Conservation (phyloP, 2,113 vertebrate genomes). For the Zosterops pallidus region DNA sequence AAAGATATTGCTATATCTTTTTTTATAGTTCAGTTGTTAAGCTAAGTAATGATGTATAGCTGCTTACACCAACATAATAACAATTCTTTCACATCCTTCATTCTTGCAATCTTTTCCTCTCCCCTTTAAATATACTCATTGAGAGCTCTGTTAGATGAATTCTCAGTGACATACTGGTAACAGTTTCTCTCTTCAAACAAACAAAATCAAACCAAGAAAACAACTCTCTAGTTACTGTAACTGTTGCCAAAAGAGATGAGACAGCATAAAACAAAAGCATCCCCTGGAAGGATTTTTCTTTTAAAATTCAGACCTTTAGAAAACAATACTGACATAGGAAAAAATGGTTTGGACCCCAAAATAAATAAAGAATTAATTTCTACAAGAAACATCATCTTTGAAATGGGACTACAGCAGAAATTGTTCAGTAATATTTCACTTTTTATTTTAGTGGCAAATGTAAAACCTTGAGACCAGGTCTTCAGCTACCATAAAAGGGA, state of each 20-base stretch:
- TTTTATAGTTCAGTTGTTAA: slow-evolving; percentile 26
- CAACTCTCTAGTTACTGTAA: not conserved
- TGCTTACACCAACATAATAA: not conserved
- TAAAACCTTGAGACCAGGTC: not conserved
- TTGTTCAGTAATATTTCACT: not conserved
- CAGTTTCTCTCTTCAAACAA: not conserved
- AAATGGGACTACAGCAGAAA: not conserved
- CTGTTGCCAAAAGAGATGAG: not conserved
- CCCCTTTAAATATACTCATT: not conserved
- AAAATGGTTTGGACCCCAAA: not conserved
- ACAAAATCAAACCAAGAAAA: not conserved
- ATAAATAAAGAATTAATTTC: not conserved
- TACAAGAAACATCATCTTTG: not conserved
- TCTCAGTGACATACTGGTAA: not conserved
- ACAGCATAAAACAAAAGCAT: not conserved
- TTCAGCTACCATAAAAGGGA: not conserved
- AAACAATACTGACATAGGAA: not conserved
- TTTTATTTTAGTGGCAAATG: not conserved
- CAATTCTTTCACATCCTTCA: not conserved
- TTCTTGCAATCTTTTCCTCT: not conserved
- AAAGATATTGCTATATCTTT: not conserved
- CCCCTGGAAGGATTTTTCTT: not conserved
- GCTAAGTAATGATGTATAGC: not conserved
- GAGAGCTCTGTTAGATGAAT: not conserved
- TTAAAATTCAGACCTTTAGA: not conserved